Evolutionary conservation across 1,140 invertebrate species (phyloP).

Genomic region (Drosophila mauritiana): DNA sequence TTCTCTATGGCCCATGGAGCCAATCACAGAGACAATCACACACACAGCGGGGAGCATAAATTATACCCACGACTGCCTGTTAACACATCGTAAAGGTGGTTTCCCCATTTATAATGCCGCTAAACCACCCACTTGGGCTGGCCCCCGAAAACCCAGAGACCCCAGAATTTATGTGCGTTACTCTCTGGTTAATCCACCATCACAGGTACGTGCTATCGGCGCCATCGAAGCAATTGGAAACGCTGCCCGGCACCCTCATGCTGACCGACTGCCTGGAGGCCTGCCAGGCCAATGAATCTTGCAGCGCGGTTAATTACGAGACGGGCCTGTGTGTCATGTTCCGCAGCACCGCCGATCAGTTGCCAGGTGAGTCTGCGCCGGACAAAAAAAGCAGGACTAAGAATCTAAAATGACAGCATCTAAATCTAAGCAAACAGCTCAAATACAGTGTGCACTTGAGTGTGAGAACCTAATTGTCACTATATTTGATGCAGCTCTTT

Average conservation of each 20-base stretch:
- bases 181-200: conserved; percentile 67
- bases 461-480: background rate
- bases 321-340: conserved; percentile 97
- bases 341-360: conserved; percentile 93
- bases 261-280: conserved; percentile 96
- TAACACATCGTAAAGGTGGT: conserved; percentile 66
- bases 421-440: background rate
- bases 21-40: background rate
- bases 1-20: conserved; percentile 18
- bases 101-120: conserved; percentile 36
- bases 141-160: background rate
- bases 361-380: conserved; percentile 89
- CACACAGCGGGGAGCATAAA: conserved; percentile 26
- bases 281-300: conserved; percentile 94
- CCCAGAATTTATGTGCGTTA: conserved; percentile 64
- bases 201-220: conserved; percentile 90
- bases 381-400: conserved; percentile 23
- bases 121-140: conserved; percentile 28
- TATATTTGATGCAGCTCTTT: background rate
- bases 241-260: conserved; percentile 95
- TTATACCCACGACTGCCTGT: conserved; percentile 39
- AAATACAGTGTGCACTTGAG: background rate
- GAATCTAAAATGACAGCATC: background rate
- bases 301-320: conserved; percentile 97
- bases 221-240: conserved; percentile 94